Base-by-base conservation (phyloP, 2,113 vertebrate genomes). In the Paedocypris sp. region DNA sequence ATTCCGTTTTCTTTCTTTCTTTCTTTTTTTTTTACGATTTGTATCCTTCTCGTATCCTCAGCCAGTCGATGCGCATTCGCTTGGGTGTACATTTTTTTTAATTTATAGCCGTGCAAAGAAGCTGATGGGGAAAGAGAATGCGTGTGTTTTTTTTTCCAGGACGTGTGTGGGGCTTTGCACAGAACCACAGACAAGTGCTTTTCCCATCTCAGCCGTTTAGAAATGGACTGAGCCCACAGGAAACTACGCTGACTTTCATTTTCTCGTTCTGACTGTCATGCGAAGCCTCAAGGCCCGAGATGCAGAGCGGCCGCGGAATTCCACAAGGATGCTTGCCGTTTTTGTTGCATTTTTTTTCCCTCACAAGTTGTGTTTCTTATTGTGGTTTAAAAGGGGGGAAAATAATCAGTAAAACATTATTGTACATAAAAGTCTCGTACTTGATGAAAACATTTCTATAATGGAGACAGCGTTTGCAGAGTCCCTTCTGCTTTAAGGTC, bases 51-150 rank as follows among this genome's bases (percentile, higher is more conserved):
- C 3, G n/a, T 53, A 5, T 60, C 58, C 71, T 60, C 60, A 62
- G 76, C 76, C 74, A 78, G 76, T 84, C 80, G 82, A 83, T 85
- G 76, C 81, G 72, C 32, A 47, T 65, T 39, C 36, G 26, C 68
- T 59, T 70, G 54, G 70, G 75, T 81, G 64, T 79, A 75, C 56
- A 49, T 60, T 56, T 79, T 64, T 72, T 77, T 80, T 80, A 75
- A 84, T 81, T 80, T 82, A 81, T 81, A 75, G 71, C 76, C 80
- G 75, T 76, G 73, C 70, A 23, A 8, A 47, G 61, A 45, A 23
- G 77, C 77, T 80, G 79, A 70, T 57, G 75, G 73, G 77, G 64
- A 54, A 64, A 70, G 18, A 67, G 48, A 64, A 54, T 68, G 62
- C 5, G 62, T n/a, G n/a, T n/a, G n/a, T n/a, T n/a, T 65, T 13